Base-by-base conservation (phyloP, 1,140 invertebrate species). In the Drosophila mojavensis region DNA sequence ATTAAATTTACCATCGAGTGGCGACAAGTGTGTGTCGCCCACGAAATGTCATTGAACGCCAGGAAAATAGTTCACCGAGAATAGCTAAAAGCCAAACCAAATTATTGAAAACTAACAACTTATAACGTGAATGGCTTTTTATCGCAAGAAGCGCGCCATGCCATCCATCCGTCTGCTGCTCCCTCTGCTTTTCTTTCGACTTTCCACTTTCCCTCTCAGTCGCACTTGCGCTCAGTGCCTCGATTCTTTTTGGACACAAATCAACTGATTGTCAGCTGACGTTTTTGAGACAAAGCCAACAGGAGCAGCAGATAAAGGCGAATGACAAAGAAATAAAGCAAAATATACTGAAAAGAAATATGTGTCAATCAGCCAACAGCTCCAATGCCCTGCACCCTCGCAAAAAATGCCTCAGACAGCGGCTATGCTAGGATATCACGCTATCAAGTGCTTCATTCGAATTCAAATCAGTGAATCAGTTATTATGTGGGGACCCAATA, bases 1-100 rank as follows among this genome's bases (percentile, higher is more conserved):
- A 86, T 86, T 83, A 75, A 88, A 86, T 83, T 75, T 79, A 79
- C 76, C 69, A 76, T 72, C 45, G 39, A 56, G 61, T 63, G 79
- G 47, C 79, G 70, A 53, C 72, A 55, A 77, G 36, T 39, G 72
- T 26, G 15, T 47, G 78, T 78, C 75, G 75, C 82, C 39, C 62
- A 54, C 55, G 54, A 76, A 76, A 56, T 75, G 82, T 79, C 82
- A 82, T 79, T 86, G 82, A 86, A 86, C 82, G 43, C 66, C n/a
- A 6, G 26, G 36, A 53, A 53, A 61, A 58, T 15, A 50, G 41
- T 60, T 59, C 15, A 7, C 33, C 26, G 6, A 28, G 43, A 13
- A 51, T 66, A 74, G 66, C 62, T 47, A 66, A 88, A 47, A 45
- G 43, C n/a, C 2, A 15, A 15, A 24, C 20, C 13, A 79, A 86